These are phyloP conservation scores for Pseudomyrmex flavicornis DNA, from an alignment of 1,140 invertebrate species.

Conservation along the genomic window DNA sequence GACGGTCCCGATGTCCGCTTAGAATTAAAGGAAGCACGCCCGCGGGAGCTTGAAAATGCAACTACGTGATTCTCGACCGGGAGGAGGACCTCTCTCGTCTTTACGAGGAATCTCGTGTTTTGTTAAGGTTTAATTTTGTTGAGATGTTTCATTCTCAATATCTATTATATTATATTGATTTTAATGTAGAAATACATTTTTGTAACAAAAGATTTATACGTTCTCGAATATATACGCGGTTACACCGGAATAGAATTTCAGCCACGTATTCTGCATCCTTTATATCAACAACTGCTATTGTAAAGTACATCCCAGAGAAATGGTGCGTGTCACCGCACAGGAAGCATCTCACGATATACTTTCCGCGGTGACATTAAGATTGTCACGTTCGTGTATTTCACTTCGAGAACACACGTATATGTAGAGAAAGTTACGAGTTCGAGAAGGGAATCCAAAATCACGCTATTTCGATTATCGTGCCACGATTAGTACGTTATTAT, in stretches of 20 bases:
- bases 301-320: constrained; percentile 26
- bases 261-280: not conserved
- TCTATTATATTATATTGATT: constrained; percentile 8
- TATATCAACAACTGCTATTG: not conserved
- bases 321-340: constrained; percentile 32
- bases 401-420: not conserved
- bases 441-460: not conserved
- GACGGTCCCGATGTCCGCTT: not conserved
- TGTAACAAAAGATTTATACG: not conserved
- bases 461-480: constrained; percentile 1
- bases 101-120: not conserved
- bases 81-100: not conserved
- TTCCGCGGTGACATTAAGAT: constrained; percentile 32
- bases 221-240: not conserved
- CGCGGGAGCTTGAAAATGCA: constrained; percentile 10
- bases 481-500: not conserved
- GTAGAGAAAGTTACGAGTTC: too few species aligned
- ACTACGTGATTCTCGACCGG: not conserved
- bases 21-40: constrained; percentile 2
- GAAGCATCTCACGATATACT: constrained; percentile 27
- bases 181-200: not conserved
- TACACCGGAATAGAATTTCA: not conserved
- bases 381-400: constrained; percentile 23
- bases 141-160: not conserved
- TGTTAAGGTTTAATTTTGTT: not conserved